phyloP scores from a whole-genome alignment of 2,797 vertebrate genomes.

The Onychomys arenicola region DNA sequence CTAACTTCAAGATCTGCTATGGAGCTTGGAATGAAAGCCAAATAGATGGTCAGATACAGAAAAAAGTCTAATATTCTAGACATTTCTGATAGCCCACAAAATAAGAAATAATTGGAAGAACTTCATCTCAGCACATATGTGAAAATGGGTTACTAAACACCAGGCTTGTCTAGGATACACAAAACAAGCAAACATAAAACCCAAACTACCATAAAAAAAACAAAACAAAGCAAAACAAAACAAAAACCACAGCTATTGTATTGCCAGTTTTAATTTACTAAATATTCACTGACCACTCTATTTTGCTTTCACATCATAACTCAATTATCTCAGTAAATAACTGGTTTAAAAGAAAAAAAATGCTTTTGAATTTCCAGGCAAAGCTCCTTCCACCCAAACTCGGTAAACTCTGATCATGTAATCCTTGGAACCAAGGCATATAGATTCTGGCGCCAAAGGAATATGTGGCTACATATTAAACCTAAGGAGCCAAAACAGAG shows the following conservation, averaged over 20 bases:
- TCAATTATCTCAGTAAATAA: conserved; percentile 56
- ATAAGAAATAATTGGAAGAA: conserved; percentile 8
- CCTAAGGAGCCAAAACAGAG: conserved; percentile 85
- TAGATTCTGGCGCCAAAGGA: background rate
- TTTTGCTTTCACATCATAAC: conserved; percentile 20
- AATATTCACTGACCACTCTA: conserved; percentile 29
- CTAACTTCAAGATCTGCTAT: background rate
- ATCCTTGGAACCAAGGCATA: background rate
- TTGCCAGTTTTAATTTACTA: conserved; percentile 19
- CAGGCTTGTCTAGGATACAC: background rate
- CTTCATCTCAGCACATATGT: conserved; percentile 22
- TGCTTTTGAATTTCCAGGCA: conserved; percentile 24
- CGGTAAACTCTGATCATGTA: background rate
- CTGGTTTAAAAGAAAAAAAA: background rate
- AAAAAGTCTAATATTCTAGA: conserved; percentile 13
- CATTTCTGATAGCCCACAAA: background rate
- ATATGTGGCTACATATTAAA: conserved; percentile 85
- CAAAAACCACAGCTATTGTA: conserved; percentile 35
- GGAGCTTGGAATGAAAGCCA: background rate
- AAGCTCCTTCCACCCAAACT: background rate
- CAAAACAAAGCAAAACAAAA: background rate
- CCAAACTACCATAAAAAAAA: conserved; percentile 18
- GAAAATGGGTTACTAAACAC: background rate
- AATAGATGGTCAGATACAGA: background rate
- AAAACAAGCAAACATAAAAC: background rate